phyloP scores from a whole-genome alignment of 2,888 invertebrate species.

The Sinelater perroti region DNA sequence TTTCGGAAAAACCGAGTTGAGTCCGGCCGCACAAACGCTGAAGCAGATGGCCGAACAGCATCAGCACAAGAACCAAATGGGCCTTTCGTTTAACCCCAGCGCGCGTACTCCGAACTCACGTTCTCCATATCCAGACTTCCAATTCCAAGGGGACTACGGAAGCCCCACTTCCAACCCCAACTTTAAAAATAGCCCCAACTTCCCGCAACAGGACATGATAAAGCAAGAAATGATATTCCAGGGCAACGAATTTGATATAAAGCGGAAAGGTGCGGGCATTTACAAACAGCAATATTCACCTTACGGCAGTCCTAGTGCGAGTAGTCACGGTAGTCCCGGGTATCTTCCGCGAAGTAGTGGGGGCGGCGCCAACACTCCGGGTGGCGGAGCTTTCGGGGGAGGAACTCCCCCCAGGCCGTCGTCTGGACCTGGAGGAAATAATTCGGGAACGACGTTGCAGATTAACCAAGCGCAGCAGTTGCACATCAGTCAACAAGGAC shows the following conservation, averaged over 20 bases:
- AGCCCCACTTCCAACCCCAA: constrained; percentile 60
- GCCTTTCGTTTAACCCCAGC: constrained; percentile 65
- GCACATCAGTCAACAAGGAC: constrained; percentile 82
- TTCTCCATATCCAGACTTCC: constrained; percentile 71
- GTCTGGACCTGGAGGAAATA: constrained; percentile 59
- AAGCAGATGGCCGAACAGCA: constrained; percentile 98
- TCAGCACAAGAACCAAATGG: constrained; percentile 83
- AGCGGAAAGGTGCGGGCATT: constrained; percentile 59
- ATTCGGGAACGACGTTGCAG: constrained; percentile 70
- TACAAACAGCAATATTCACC: constrained; percentile 73
- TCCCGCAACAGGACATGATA: constrained; percentile 64
- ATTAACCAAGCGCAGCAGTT: constrained; percentile 90
- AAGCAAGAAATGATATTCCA: constrained; percentile 66
- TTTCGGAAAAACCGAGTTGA: constrained; percentile 70
- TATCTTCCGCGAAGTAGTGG: constrained; percentile 53
- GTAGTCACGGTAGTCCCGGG: constrained; percentile 66
- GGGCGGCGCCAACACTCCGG: constrained; percentile 45
- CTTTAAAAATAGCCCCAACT: constrained; percentile 59
- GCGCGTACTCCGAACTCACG: constrained; percentile 59
- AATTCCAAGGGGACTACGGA: constrained; percentile 65
- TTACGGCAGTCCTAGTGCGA: constrained; percentile 71
- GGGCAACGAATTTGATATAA: constrained; percentile 59
- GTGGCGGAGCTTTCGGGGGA: constrained; percentile 48
- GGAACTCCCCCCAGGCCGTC: constrained; percentile 65
- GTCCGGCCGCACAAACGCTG: constrained; percentile 92